phyloP scores from a whole-genome alignment of 2,888 invertebrate species.

The Hyposoter dolosus region DNA sequence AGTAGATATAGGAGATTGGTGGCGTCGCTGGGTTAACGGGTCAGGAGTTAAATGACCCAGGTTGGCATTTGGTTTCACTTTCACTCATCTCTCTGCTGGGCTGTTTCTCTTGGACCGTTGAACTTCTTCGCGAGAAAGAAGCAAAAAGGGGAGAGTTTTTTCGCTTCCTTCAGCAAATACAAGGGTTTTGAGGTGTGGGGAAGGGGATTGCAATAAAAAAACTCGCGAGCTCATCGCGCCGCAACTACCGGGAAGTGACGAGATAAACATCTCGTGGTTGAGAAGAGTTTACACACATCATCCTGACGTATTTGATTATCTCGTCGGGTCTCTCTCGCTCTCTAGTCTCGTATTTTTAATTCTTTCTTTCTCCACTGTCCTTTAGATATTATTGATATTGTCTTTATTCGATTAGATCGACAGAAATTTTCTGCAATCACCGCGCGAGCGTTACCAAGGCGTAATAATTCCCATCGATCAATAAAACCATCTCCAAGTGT shows the following conservation, averaged over 20 bases:
- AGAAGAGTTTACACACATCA: constrained; percentile 38
- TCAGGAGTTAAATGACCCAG: constrained; percentile 85
- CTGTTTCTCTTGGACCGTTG: constrained; percentile 38
- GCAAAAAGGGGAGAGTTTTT: background rate
- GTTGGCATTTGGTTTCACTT: constrained; percentile 84
- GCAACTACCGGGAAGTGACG: constrained; percentile 65
- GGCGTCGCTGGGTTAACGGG: constrained; percentile 79
- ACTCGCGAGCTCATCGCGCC: constrained; percentile 33
- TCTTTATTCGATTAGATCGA: background rate
- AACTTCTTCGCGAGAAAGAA: constrained; percentile 24
- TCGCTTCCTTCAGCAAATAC: background rate
- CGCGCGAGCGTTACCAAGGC: background rate
- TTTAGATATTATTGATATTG: background rate
- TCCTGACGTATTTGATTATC: constrained; percentile 27
- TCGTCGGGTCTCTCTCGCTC: constrained; percentile 27
- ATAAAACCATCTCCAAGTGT: background rate
- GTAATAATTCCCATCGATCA: background rate
- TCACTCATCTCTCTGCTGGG: constrained; percentile 80
- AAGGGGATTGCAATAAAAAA: constrained; percentile 34
- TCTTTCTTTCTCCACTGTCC: background rate
- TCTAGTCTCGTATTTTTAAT: background rate
- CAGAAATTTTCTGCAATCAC: background rate
- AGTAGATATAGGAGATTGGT: constrained; percentile 43
- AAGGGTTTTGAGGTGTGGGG: constrained; percentile 2
- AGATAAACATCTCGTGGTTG: constrained; percentile 44